Percentiles rank a stretch among this genome's conserved stretches.
Evolutionary conservation across 2,113 vertebrate species (phyloP).

Genomic region (Pygoscelis adeliae): DNA sequence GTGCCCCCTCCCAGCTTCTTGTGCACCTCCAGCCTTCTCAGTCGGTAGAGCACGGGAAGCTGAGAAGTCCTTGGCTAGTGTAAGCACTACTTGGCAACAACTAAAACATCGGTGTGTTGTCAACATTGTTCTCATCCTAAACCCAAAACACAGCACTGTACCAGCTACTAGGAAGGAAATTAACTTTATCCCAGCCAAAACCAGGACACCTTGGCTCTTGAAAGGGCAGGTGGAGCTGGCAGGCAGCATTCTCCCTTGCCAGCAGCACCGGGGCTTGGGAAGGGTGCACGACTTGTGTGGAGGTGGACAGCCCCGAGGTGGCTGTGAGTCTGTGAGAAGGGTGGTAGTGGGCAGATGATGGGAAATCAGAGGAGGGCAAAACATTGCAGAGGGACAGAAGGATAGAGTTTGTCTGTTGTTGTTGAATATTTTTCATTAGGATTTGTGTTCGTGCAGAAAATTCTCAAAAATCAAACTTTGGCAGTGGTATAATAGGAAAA

Average conservation of each 20-base stretch:
- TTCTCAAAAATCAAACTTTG: not conserved
- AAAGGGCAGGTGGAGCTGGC: not conserved
- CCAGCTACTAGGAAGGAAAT: too few relatives aligned
- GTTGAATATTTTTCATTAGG: not conserved
- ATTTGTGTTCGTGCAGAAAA: not conserved
- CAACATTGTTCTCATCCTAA: too few relatives aligned
- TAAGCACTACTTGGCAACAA: too few relatives aligned
- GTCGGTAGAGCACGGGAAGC: too few relatives aligned
- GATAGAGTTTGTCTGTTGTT: not conserved
- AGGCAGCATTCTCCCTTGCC: not conserved
- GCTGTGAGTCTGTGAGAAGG: not conserved
- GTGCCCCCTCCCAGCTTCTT: too few relatives aligned
- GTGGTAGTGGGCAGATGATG: not conserved
- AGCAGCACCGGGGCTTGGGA: not conserved
- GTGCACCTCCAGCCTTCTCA: too few relatives aligned
- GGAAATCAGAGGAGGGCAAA: not conserved
- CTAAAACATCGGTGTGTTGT: too few relatives aligned
- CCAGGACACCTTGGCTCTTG: too few relatives aligned
- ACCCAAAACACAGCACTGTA: too few relatives aligned
- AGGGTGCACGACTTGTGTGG: not conserved
- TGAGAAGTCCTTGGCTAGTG: too few relatives aligned
- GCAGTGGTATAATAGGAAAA: not conserved
- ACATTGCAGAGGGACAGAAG: too few relatives aligned
- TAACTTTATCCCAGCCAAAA: too few relatives aligned
- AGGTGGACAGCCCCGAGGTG: fast-evolving